phyloP scores from a whole-genome alignment of 2,113 vertebrate genomes.

The Zosterops japonicus region DNA sequence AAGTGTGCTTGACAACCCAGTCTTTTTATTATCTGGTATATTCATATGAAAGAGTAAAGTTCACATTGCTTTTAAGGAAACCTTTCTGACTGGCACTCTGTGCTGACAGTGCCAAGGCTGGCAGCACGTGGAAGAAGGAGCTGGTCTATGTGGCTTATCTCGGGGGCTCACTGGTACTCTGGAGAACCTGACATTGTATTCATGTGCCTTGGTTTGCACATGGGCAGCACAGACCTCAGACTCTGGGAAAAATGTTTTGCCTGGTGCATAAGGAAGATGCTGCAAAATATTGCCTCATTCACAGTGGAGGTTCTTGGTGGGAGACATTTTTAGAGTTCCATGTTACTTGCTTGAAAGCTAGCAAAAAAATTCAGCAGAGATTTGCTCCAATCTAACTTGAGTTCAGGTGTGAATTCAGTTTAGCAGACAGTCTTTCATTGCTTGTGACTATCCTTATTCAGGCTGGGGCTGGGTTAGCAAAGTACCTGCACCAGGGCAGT shows the following conservation, averaged over 20 bases:
- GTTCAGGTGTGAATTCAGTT: neutral
- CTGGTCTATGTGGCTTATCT: neutral
- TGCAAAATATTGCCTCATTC: neutral
- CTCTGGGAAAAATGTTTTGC: neutral
- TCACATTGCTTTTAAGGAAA: neutral
- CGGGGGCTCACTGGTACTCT: neutral
- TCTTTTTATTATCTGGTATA: neutral
- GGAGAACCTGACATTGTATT: neutral
- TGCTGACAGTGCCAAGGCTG: neutral
- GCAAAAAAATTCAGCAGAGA: neutral
- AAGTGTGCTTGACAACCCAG: neutral
- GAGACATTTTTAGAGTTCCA: neutral
- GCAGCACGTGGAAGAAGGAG: neutral
- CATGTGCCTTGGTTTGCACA: neutral
- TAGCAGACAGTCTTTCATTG: neutral
- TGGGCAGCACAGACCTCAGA: neutral
- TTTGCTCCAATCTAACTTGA: neutral
- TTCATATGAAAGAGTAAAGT: neutral
- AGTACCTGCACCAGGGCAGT: neutral
- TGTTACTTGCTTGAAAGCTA: neutral
- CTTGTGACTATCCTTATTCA: neutral
- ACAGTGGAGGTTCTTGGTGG: neutral
- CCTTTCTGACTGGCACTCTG: neutral
- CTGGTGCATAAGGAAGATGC: neutral
- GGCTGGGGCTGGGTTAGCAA: neutral